Conservation (phyloP, 2,888 invertebrate genomes). For the Yponomeuta sedellus region DNA sequence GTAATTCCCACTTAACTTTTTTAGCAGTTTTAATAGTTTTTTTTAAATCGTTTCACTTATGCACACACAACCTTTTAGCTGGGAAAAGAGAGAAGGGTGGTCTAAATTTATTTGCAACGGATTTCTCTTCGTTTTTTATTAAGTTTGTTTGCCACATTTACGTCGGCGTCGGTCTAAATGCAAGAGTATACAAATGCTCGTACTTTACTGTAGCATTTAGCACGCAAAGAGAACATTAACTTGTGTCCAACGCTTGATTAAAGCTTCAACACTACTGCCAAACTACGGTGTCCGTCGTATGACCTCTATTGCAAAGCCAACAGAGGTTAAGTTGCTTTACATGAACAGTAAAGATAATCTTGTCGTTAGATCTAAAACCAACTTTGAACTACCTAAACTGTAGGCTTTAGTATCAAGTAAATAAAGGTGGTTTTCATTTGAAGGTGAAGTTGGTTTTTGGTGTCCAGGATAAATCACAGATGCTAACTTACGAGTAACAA, state of each 20-base stretch:
- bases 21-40: too few species aligned
- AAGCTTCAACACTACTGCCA: conserved; percentile 1
- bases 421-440: neutral
- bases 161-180: neutral
- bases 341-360: neutral
- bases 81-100: too few species aligned
- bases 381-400: neutral
- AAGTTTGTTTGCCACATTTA: neutral
- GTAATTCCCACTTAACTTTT: too few species aligned
- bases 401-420: neutral
- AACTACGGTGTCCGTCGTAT: neutral
- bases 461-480: neutral
- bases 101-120: too few species aligned
- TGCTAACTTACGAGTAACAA: neutral
- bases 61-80: too few species aligned
- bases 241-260: conserved; percentile 7
- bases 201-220: neutral
- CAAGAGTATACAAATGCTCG: neutral
- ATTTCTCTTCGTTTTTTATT: too few species aligned
- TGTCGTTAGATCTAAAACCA: neutral
- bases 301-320: neutral
- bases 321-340: neutral
- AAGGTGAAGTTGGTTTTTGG: neutral
- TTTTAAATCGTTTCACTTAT: too few species aligned
- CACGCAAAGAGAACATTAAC: conserved; percentile 9